phyloP scores from a whole-genome alignment of 2,113 vertebrate species.

The Tragelaphus buxtoni region DNA sequence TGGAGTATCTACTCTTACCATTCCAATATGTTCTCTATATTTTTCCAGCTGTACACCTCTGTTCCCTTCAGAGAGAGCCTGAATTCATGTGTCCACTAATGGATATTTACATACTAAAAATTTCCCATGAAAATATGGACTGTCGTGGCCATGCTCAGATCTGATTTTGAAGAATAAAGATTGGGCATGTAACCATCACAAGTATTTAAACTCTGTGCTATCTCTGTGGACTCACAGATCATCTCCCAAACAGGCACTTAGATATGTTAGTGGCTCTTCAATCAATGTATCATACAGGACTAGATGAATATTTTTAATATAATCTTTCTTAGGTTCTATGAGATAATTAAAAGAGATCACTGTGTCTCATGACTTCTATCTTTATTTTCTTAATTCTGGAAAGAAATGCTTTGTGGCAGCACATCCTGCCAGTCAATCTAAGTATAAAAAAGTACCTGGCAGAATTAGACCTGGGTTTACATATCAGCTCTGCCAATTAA shows the following conservation, averaged over 20 bases:
- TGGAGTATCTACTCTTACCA: not conserved
- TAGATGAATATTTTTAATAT: slow-evolving; percentile 18
- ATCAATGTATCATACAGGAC: not conserved
- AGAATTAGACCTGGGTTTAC: not conserved
- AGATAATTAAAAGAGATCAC: slow-evolving; percentile 7
- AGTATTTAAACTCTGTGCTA: not conserved
- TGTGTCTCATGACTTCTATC: not conserved
- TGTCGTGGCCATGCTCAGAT: not conserved
- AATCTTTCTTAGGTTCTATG: not conserved
- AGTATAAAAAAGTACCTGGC: not conserved
- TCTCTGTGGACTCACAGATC: not conserved
- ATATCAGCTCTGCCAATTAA: not conserved
- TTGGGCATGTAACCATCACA: not conserved
- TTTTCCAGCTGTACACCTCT: not conserved
- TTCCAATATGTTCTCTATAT: not conserved
- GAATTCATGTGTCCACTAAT: not conserved
- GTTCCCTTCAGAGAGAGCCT: not conserved
- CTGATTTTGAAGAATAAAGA: not conserved
- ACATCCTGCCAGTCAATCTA: not conserved
- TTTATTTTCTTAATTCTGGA: not conserved
- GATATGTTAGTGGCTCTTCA: not conserved
- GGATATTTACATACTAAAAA: not conserved
- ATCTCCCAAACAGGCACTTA: not conserved
- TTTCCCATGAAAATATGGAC: not conserved
- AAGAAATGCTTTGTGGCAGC: not conserved